phyloP scores from a whole-genome alignment of 2,797 vertebrate species.

The Hydrocynus forskahlii region DNA sequence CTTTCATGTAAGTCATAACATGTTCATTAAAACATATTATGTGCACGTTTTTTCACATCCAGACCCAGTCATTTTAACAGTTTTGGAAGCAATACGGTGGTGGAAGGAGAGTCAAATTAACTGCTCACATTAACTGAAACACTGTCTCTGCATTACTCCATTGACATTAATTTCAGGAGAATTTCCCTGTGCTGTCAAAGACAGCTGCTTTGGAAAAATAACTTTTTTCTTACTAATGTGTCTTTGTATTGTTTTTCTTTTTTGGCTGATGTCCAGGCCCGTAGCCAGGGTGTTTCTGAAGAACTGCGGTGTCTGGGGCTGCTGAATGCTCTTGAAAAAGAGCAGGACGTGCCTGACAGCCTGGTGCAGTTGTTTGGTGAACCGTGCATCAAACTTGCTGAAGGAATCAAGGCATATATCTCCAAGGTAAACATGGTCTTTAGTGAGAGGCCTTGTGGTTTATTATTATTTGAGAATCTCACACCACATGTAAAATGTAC shows the following conservation, averaged over 20 bases:
- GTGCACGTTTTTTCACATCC: not conserved
- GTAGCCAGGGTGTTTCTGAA: conserved; percentile 66
- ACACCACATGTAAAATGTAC: not conserved
- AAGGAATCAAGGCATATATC: conserved; percentile 74
- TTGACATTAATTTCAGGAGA: not conserved
- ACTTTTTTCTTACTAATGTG: not conserved
- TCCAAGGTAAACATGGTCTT: conserved; percentile 64
- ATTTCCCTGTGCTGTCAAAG: not conserved
- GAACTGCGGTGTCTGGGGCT: conserved; percentile 73
- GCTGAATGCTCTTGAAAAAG: conserved; percentile 67
- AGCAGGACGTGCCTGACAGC: conserved; percentile 60
- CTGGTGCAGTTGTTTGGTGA: conserved; percentile 64
- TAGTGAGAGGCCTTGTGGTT: not conserved
- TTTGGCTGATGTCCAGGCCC: conserved; percentile 60
- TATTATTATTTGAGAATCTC: too few relatives aligned
- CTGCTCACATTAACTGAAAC: not conserved
- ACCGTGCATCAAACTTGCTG: conserved; percentile 74
- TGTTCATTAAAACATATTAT: conserved; percentile 8
- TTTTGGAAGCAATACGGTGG: not conserved
- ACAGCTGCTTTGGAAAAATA: not conserved
- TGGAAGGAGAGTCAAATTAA: not conserved
- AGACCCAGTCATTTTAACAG: not conserved
- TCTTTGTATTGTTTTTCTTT: not conserved
- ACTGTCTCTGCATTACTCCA: not conserved
- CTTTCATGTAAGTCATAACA: not conserved